Conservation (phyloP, 2,113 vertebrate species). For the Nycticorax nycticorax region DNA sequence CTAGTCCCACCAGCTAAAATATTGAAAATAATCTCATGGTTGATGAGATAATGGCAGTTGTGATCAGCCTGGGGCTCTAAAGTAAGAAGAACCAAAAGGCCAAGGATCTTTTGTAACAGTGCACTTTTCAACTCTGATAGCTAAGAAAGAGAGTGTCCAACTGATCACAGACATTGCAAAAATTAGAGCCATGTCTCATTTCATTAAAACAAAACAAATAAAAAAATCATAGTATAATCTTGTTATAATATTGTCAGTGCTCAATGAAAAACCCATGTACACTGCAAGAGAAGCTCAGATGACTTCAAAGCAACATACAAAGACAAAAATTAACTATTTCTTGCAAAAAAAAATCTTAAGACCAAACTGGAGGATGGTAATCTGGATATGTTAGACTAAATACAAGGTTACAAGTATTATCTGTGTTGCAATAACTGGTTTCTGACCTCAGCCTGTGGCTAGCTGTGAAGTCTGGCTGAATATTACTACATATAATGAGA, state of each 20-base stretch:
- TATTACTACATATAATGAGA: constrained; percentile 20
- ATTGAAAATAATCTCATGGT: constrained; percentile 7
- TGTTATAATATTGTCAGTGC: neutral
- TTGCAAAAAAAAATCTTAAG: neutral
- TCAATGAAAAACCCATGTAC: neutral
- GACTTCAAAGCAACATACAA: neutral
- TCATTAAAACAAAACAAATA: neutral
- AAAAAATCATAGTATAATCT: neutral
- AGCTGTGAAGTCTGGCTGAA: neutral
- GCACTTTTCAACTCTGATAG: neutral
- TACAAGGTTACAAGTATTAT: neutral
- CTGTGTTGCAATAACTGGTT: neutral
- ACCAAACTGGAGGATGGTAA: neutral
- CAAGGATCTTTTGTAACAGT: neutral
- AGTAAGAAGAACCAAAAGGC: neutral
- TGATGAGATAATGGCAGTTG: constrained; percentile 1
- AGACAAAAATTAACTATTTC: neutral
- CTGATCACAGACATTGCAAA: neutral
- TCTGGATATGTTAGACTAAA: neutral
- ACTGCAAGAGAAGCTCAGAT: neutral
- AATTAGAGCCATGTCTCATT: neutral
- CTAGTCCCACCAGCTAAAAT: constrained; percentile 21
- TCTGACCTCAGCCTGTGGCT: constrained; percentile 3
- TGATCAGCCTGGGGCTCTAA: neutral
- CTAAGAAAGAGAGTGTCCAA: neutral